Conservation (phyloP, 35 echinoderm and acorn worm genomes). For the Ophioderma brevispina region DNA sequence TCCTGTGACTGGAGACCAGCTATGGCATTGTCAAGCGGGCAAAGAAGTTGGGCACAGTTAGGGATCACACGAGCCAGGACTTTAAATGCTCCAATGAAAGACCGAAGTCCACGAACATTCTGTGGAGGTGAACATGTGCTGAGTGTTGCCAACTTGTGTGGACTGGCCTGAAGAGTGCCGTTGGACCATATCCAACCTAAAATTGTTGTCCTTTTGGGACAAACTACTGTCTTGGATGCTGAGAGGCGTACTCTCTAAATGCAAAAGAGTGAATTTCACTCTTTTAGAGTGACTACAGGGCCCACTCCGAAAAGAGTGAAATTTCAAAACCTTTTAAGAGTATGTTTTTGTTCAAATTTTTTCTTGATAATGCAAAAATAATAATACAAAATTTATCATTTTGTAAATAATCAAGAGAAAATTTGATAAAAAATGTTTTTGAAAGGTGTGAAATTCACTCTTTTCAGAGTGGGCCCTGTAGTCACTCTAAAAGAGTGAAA, state of each 20-base stretch:
- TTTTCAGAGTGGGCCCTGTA: too few relatives aligned
- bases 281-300: too few relatives aligned
- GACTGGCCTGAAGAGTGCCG: slow-evolving; percentile 39
- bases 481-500: too few relatives aligned
- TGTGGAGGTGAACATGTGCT: slow-evolving; percentile 19
- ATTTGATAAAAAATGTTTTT: too few relatives aligned
- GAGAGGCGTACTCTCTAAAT: slow-evolving; percentile 39
- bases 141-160: slow-evolving; percentile 39
- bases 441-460: too few relatives aligned
- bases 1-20: slow-evolving; percentile 41
- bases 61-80: slow-evolving; percentile 44
- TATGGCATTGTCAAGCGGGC: slow-evolving; percentile 45
- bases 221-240: slow-evolving; percentile 39
- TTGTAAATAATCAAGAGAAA: too few relatives aligned
- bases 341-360: too few relatives aligned
- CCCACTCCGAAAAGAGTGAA: too few relatives aligned
- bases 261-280: too few relatives aligned
- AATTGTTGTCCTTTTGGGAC: neutral
- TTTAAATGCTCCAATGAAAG: slow-evolving; percentile 71
- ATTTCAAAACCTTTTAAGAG: too few relatives aligned
- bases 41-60: neutral
- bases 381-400: too few relatives aligned
- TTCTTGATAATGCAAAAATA: too few relatives aligned
- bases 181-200: slow-evolving; percentile 60
- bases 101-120: slow-evolving; percentile 41